phyloP scores from a whole-genome alignment of 2,888 invertebrate species.

The Eretmocerus hayati region DNA sequence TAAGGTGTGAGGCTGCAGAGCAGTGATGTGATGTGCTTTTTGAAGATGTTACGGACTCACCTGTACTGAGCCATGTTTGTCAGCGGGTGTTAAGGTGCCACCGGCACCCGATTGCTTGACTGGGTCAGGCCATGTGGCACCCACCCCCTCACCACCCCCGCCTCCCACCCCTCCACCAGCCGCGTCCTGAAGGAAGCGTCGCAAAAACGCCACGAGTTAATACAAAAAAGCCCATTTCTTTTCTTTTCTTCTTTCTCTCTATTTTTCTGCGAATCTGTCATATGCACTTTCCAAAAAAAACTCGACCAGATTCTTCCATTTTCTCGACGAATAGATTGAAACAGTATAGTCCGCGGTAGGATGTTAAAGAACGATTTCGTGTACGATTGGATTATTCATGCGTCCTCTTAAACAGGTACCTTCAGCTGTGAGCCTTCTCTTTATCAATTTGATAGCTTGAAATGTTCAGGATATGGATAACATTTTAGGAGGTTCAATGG shows the following conservation, averaged over 20 bases:
- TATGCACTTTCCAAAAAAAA: too few species aligned
- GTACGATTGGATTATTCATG: neutral
- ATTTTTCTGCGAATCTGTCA: too few species aligned
- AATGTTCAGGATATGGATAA: too few species aligned
- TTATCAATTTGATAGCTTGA: too few species aligned
- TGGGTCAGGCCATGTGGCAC: slow-evolving; percentile 77
- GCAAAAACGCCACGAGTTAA: slow-evolving; percentile 24
- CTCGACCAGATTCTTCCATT: too few species aligned
- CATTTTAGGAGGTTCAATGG: too few species aligned
- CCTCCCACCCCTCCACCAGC: slow-evolving; percentile 44
- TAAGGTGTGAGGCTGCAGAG: neutral
- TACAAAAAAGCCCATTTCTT: neutral
- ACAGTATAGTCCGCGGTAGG: too few species aligned
- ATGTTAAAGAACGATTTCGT: too few species aligned
- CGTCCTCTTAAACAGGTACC: neutral
- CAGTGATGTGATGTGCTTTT: neutral
- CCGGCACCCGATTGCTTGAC: slow-evolving; percentile 72
- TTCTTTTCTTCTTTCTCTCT: neutral
- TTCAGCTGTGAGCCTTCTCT: neutral
- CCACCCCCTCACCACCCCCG: slow-evolving; percentile 63
- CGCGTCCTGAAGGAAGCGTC: slow-evolving; percentile 45
- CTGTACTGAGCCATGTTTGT: slow-evolving; percentile 96
- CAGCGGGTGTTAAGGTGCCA: slow-evolving; percentile 86
- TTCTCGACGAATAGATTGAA: too few species aligned
- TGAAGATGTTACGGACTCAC: slow-evolving; percentile 48